Evolutionary conservation across 2,888 invertebrate genomes (phyloP), one percentile per base, ranked within the genome.

Genomic region (Alviniconcha strummeri): DNA sequence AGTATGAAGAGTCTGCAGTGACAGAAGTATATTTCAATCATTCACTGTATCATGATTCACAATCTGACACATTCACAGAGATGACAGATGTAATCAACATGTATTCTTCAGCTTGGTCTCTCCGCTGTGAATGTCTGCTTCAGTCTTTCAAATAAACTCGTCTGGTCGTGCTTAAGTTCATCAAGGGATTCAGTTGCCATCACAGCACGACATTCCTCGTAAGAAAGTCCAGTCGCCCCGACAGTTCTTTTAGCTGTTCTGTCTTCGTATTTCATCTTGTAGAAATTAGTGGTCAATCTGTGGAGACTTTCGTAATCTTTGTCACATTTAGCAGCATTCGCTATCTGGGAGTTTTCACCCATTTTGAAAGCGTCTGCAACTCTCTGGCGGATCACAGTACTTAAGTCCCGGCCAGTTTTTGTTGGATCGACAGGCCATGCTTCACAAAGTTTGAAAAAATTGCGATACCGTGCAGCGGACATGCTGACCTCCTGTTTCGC

Each of bases 311-410:
- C 84, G 76, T 84, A 85, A n/a, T 76, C 57, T 36, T 71, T 74
- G 52, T 80, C 77, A 57, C 85, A 85, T 55, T 84, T 82, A 5
- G 64, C 78, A 60, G 71, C 74, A 52, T 85, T 80, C 19, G 17
- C 19, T 36, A 85, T 77, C 56, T 71, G 71, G 4, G 85, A 77
- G 56, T 79, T 72, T 82, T 85, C 85, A 57, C 85, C 85, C 75
- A 84, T 82, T 82, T 82, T 84, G 57, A 85, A 85, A 69, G 84
- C 85, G 52, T 84, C 84, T 67, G 83, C 85, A 52, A 85, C 83
- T 19, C 76, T 74, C 56, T 84, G 74, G 1, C 85, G 81, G 55
- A 84, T 83, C n/a, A 83, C 78, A 75, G 36, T 77, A n/a, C 77
- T 84, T 54, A 84, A 36, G 69, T 84, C 85, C 57, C 84, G 72